Percentiles rank a stretch among this genome's conserved stretches.
These are phyloP conservation scores for Pyrgilauda ruficollis DNA, from an alignment of 2,113 vertebrate species.

Conservation along the genomic window DNA sequence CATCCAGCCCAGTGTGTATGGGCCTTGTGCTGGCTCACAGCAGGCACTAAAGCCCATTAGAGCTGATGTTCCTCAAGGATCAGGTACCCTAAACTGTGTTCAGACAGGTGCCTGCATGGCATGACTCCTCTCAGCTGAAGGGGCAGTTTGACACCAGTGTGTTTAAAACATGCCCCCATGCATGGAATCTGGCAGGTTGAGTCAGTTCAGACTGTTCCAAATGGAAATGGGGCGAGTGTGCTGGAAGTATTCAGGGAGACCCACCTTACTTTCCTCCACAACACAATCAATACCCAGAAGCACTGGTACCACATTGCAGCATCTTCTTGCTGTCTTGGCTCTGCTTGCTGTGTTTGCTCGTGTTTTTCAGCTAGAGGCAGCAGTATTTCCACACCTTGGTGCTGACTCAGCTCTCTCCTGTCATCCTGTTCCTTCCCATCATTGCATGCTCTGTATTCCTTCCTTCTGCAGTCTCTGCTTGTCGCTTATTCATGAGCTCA, in stretches of 20 bases:
- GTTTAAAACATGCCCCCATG: background rate
- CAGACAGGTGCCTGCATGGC: background rate
- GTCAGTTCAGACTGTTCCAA: background rate
- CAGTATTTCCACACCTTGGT: background rate
- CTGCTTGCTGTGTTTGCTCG: background rate
- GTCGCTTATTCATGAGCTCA: background rate
- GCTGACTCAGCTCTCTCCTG: background rate
- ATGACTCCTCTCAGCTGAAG: background rate
- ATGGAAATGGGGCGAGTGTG: background rate
- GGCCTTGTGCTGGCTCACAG: background rate
- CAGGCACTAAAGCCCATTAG: background rate
- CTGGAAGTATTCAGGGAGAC: background rate
- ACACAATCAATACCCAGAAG: background rate
- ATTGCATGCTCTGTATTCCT: background rate
- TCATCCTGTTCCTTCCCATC: background rate
- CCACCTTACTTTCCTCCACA: background rate
- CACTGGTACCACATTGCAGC: background rate
- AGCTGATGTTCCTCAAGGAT: background rate
- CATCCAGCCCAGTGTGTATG: fast-evolving
- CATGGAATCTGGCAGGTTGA: background rate
- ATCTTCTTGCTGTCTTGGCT: background rate
- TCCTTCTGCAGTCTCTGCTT: background rate
- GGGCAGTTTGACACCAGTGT: background rate
- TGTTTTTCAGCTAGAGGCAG: background rate
- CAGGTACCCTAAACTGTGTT: background rate